A percentile compares a stretch with the other conserved stretches of the same genome.
Evolutionary conservation across 2,113 vertebrate species (phyloP).

Genomic region (Cettia cetti): DNA sequence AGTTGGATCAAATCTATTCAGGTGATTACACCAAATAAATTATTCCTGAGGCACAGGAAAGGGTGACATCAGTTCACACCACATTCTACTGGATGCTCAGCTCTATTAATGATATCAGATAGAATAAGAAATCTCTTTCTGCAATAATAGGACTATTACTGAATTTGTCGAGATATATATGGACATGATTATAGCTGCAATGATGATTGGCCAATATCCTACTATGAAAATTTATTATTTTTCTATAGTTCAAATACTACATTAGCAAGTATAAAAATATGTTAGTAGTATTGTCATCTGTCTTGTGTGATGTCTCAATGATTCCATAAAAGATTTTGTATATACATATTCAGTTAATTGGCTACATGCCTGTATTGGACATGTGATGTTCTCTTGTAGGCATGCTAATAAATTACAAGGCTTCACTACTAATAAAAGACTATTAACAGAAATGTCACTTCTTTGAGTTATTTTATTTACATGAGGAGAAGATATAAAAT

Average conservation of each 20-base stretch:
- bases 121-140: neutral
- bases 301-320: neutral
- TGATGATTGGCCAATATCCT: neutral
- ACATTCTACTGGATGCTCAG: neutral
- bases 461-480: neutral
- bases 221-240: neutral
- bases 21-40: neutral
- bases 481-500: neutral
- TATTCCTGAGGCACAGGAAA: neutral
- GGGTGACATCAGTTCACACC: neutral
- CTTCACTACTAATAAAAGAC: neutral
- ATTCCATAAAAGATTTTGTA: neutral
- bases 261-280: neutral
- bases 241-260: neutral
- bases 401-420: neutral
- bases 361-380: neutral
- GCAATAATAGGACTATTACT: neutral
- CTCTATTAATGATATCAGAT: neutral
- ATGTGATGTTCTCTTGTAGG: neutral
- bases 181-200: neutral
- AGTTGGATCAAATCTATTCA: neutral
- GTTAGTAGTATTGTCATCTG: neutral
- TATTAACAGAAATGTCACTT: neutral
- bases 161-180: neutral
- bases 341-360: neutral